phyloP scores from a whole-genome alignment of 53 echinoderm and acorn worm genomes.

The Zoroaster sp. region DNA sequence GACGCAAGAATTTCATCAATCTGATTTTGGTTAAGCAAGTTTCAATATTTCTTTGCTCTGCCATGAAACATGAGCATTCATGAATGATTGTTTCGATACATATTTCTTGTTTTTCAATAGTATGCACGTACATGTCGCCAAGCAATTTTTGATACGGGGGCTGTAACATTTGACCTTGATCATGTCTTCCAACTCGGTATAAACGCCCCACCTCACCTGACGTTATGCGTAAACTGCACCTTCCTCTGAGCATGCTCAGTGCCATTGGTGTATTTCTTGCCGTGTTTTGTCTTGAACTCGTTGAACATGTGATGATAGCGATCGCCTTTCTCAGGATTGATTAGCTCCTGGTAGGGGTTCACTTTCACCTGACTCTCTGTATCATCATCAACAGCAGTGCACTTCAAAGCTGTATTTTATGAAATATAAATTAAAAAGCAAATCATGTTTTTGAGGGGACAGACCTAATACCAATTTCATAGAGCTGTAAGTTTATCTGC shows the following conservation, averaged over 20 bases:
- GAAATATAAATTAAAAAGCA: not conserved
- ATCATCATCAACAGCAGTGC: not conserved
- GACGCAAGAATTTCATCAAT: too few species aligned
- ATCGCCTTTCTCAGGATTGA: conserved; percentile 76
- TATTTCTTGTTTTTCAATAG: too few species aligned
- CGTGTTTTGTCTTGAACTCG: conserved; percentile 69
- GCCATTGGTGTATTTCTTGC: conserved; percentile 57
- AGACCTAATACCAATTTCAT: too few species aligned
- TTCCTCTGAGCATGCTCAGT: conserved; percentile 67
- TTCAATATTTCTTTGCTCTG: too few species aligned
- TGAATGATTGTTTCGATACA: too few species aligned
- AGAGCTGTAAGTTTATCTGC: too few species aligned
- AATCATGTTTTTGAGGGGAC: not conserved
- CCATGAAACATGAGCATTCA: too few species aligned
- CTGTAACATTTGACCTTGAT: not conserved
- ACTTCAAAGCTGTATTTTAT: not conserved
- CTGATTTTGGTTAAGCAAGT: too few species aligned
- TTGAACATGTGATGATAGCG: conserved; percentile 76
- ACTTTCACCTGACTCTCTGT: conserved; percentile 68
- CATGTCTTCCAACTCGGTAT: not conserved
- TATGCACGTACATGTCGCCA: not conserved
- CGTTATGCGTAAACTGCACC: conserved; percentile 78
- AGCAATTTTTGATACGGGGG: not conserved
- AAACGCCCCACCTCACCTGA: conserved; percentile 56
- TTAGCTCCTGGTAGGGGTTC: conserved; percentile 81